Conservation (phyloP, 2,888 invertebrate genomes). For the Platynereis dumerilii region DNA sequence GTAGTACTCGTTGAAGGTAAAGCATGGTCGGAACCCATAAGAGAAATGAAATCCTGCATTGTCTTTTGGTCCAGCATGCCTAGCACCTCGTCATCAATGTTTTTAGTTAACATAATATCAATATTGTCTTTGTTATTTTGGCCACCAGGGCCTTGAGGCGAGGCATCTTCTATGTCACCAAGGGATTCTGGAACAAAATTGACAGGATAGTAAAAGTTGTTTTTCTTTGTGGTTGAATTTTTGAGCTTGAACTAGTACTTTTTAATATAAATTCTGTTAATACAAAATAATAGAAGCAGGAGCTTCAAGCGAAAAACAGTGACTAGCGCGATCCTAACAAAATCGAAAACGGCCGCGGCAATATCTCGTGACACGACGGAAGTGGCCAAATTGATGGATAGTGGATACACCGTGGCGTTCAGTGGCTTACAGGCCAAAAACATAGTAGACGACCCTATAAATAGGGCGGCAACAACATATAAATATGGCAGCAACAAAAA, state of each 20-base stretch:
- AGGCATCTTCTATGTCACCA: neutral
- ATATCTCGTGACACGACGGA: no score
- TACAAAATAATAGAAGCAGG: neutral
- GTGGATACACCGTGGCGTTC: no score
- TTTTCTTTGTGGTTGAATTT: no score
- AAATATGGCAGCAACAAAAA: neutral
- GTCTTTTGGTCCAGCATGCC: constrained; percentile 68
- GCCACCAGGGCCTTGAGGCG: neutral
- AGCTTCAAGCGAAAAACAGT: neutral
- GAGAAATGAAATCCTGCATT: constrained; percentile 89
- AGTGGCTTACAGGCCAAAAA: no score
- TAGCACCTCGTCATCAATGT: neutral
- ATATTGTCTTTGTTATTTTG: neutral
- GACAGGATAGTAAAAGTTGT: no score
- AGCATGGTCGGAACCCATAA: constrained; percentile 60
- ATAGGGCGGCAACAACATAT: neutral
- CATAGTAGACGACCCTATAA: no score
- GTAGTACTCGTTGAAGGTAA: no score
- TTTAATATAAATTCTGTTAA: neutral
- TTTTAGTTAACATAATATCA: neutral
- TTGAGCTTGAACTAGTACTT: no score
- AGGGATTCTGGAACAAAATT: neutral
- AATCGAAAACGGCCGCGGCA: no score
- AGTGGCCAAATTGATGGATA: no score
- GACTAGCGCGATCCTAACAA: no score